Evolutionary conservation across 2,113 vertebrate species (phyloP).

Genomic region (Corythornis cristatus): DNA sequence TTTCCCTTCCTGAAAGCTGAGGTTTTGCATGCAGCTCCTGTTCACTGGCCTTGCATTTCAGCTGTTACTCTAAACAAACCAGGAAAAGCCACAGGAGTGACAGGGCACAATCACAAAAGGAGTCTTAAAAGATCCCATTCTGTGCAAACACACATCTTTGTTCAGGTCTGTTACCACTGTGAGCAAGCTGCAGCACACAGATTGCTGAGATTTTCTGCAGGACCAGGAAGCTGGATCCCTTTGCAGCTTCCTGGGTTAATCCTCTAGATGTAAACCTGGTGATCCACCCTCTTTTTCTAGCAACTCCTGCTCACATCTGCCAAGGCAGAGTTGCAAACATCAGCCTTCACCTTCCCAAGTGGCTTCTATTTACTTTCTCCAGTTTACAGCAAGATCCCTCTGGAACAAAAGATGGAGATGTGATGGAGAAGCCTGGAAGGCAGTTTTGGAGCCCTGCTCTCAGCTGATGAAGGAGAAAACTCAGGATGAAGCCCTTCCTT

Average conservation of each 20-base stretch:
- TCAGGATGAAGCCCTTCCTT: background rate
- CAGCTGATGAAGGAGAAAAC: accelerated
- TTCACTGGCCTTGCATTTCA: background rate
- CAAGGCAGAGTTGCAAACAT: background rate
- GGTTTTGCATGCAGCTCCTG: background rate
- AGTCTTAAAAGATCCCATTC: background rate
- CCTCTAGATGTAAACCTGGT: background rate
- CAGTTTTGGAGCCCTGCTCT: background rate
- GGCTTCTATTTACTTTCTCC: background rate
- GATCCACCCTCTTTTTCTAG: background rate
- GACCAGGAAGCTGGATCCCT: background rate
- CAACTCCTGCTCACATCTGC: background rate
- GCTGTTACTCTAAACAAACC: background rate
- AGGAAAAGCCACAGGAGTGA: background rate
- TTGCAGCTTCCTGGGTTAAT: background rate
- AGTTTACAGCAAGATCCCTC: background rate
- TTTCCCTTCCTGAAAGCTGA: background rate
- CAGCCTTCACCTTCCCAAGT: background rate
- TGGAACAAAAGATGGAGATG: background rate
- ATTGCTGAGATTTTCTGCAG: background rate
- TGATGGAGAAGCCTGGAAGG: background rate
- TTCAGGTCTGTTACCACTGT: background rate
- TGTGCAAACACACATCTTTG: background rate
- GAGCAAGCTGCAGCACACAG: background rate
- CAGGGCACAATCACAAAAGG: background rate